Conservation (phyloP, 2,113 vertebrate species). For the Melanocharis versteri region DNA sequence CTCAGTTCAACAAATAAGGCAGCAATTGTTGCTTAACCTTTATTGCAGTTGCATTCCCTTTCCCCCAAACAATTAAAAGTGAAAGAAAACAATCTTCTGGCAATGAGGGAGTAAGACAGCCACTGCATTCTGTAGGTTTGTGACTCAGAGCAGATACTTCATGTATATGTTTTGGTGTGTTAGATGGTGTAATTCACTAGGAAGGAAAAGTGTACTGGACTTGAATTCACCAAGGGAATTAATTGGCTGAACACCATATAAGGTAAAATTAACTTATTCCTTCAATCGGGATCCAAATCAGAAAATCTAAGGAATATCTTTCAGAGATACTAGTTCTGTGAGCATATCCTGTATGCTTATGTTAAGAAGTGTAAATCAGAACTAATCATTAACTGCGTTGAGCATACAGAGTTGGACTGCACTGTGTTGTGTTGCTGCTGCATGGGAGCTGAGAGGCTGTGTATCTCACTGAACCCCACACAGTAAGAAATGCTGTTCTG, state of each 20-base stretch:
- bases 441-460: rapidly evolving
- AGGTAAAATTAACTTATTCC: neutral
- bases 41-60: constrained; percentile 1
- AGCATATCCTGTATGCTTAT: neutral
- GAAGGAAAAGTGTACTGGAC: neutral
- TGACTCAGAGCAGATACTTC: neutral
- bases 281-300: neutral
- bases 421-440: neutral
- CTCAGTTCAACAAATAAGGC: neutral
- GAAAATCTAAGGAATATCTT: neutral
- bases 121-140: neutral
- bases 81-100: neutral
- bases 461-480: rapidly evolving
- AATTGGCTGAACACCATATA: neutral
- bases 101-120: neutral
- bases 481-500: neutral
- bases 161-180: neutral
- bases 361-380: neutral
- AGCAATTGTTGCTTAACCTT: neutral
- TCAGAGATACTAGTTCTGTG: neutral
- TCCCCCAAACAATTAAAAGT: constrained; percentile 11
- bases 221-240: neutral
- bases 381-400: neutral
- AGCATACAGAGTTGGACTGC: neutral
- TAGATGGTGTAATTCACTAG: neutral